Conservation (phyloP, 2,113 vertebrate genomes). For the Rynchops niger region DNA sequence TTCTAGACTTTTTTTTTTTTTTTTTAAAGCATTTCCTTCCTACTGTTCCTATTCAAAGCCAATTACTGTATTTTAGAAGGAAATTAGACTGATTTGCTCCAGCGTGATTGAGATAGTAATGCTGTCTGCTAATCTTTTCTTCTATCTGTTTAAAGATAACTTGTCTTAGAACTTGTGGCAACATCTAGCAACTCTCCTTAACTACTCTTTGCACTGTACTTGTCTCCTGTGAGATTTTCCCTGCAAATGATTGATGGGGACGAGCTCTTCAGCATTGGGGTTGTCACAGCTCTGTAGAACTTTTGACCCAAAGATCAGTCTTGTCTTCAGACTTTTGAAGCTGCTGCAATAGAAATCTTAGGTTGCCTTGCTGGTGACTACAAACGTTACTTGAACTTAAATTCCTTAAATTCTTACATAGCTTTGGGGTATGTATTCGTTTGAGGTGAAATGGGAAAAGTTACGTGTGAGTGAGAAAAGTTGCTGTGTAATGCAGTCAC, state of each 20-base stretch:
- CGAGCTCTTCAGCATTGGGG: neutral
- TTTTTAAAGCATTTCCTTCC: neutral
- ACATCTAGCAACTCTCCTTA: neutral
- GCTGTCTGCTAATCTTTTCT: neutral
- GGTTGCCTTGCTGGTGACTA: neutral
- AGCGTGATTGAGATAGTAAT: neutral
- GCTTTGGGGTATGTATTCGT: accelerated
- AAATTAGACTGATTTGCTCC: neutral
- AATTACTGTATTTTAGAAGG: neutral
- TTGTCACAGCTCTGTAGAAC: neutral
- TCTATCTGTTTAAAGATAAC: neutral
- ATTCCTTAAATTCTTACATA: neutral
- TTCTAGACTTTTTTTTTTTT: neutral
- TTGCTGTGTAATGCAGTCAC: neutral
- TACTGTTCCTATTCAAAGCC: neutral
- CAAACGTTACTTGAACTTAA: neutral
- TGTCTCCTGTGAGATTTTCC: neutral
- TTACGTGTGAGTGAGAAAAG: neutral
- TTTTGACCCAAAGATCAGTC: neutral
- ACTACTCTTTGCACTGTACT: neutral
- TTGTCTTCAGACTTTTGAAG: neutral
- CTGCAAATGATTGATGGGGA: neutral
- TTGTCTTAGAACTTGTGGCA: neutral
- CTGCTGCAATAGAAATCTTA: neutral
- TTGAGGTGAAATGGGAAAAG: neutral